These are phyloP conservation scores for Drosophila monieri DNA, from an alignment of 2,888 invertebrate species.

Conservation along the genomic window DNA sequence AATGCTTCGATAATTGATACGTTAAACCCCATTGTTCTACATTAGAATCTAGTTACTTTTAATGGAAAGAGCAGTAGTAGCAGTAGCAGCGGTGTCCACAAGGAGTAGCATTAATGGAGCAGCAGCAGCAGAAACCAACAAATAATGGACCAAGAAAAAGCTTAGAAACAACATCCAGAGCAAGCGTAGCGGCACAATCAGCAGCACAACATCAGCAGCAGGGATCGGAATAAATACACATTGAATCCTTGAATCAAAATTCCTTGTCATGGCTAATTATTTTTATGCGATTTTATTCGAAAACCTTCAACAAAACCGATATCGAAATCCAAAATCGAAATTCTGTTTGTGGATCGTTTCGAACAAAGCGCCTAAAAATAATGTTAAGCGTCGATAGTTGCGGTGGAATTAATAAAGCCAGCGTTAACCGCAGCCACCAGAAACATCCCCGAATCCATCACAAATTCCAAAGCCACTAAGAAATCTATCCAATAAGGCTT, in stretches of 20 bases:
- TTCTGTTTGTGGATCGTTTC: slow-evolving; percentile 42
- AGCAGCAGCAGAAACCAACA: slow-evolving; percentile 1
- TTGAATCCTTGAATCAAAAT: slow-evolving; percentile 24
- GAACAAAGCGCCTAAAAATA: slow-evolving; percentile 27
- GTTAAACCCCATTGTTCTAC: slow-evolving; percentile 68
- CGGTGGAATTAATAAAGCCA: slow-evolving; percentile 7
- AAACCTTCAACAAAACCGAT: slow-evolving; percentile 26
- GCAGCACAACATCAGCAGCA: slow-evolving; percentile 21
- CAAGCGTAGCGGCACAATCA: slow-evolving; percentile 7
- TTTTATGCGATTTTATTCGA: slow-evolving; percentile 19
- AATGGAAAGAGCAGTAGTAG: slow-evolving; percentile 40
- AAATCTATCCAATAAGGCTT: slow-evolving; percentile 44
- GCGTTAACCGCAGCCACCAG: background rate
- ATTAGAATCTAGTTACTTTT: slow-evolving; percentile 71
- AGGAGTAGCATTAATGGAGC: slow-evolving; percentile 13
- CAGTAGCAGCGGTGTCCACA: slow-evolving; percentile 13
- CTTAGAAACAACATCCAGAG: slow-evolving; percentile 32
- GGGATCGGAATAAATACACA: slow-evolving; percentile 16
- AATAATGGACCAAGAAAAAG: slow-evolving; percentile 16
- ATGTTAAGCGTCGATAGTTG: background rate
- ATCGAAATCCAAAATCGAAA: slow-evolving; percentile 54
- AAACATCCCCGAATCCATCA: slow-evolving; percentile 9
- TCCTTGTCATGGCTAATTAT: slow-evolving; percentile 35
- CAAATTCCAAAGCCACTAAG: slow-evolving; percentile 32
- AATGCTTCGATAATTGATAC: slow-evolving; percentile 60